phyloP scores from a whole-genome alignment of 2,797 vertebrate species.

The Macroramphosus scolopax region DNA sequence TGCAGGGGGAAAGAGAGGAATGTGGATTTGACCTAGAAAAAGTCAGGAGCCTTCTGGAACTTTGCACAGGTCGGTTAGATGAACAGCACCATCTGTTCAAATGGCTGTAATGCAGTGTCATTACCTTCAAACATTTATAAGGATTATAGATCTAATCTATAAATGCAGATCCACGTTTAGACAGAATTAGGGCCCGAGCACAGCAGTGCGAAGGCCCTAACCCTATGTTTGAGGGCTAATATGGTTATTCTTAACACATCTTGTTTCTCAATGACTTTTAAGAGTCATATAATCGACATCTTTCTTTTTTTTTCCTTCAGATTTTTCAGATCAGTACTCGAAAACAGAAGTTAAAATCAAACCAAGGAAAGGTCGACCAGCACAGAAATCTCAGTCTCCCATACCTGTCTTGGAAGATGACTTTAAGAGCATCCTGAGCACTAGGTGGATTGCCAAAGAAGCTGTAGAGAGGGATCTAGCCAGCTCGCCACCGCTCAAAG shows the following conservation, averaged over 20 bases:
- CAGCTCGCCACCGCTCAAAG: slow-evolving; percentile 80
- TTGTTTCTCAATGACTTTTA: too few relatives aligned
- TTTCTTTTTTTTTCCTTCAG: slow-evolving; percentile 37
- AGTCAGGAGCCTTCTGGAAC: slow-evolving; percentile 85
- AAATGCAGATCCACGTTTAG: not conserved
- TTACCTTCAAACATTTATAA: not conserved
- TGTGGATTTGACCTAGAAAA: slow-evolving; percentile 82
- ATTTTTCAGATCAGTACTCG: slow-evolving; percentile 56
- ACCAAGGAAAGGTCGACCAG: slow-evolving; percentile 75
- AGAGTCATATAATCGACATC: not conserved
- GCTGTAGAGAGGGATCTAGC: slow-evolving; percentile 64
- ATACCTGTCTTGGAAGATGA: slow-evolving; percentile 65
- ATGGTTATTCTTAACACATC: too few relatives aligned
- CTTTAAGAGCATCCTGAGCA: slow-evolving; percentile 77
- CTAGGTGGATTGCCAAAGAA: slow-evolving; percentile 62
- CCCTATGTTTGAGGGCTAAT: too few relatives aligned
- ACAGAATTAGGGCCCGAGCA: too few relatives aligned
- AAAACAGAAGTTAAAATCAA: slow-evolving; percentile 78
- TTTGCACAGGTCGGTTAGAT: slow-evolving; percentile 78
- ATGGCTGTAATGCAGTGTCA: fast-evolving
- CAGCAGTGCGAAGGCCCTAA: too few relatives aligned
- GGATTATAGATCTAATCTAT: not conserved
- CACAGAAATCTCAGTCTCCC: slow-evolving; percentile 39
- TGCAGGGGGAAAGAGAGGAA: slow-evolving; percentile 79
- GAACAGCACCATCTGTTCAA: not conserved